Evolutionary conservation across 2,113 vertebrate genomes (phyloP).

Genomic region (Entomyzon cyanotis): DNA sequence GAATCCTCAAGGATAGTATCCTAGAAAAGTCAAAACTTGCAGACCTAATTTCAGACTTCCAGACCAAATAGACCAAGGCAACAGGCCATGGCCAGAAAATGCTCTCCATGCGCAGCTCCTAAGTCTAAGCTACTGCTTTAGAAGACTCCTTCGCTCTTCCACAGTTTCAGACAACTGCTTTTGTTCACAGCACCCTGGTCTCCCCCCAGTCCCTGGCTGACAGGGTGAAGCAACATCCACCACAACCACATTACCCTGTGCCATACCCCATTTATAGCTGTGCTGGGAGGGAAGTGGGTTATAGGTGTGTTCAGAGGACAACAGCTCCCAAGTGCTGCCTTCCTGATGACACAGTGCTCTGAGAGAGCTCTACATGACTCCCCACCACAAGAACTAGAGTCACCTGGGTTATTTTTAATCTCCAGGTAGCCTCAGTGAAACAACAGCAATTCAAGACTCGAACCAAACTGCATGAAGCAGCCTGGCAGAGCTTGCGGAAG

Average conservation of each 20-base stretch:
- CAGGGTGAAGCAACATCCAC: background rate
- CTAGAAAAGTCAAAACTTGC: background rate
- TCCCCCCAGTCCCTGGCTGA: background rate
- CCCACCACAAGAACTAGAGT: background rate
- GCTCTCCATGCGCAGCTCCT: background rate
- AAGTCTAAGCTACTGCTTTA: background rate
- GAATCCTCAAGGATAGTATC: background rate
- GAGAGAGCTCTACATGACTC: background rate
- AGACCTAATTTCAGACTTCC: background rate
- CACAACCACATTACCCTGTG: background rate
- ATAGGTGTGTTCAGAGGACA: background rate
- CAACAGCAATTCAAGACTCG: background rate
- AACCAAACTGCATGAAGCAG: background rate
- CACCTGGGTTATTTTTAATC: background rate
- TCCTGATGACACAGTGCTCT: background rate
- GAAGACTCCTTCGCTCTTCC: background rate
- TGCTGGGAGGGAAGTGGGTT: background rate
- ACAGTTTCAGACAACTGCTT: background rate
- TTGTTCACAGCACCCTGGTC: background rate
- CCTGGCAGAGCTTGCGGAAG: background rate
- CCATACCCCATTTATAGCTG: background rate
- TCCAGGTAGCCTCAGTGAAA: background rate
- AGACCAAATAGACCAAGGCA: background rate
- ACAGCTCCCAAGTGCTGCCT: background rate
- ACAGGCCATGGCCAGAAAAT: background rate